phyloP scores from a whole-genome alignment of 2,113 vertebrate species.

The Oplegnathus fasciatus region DNA sequence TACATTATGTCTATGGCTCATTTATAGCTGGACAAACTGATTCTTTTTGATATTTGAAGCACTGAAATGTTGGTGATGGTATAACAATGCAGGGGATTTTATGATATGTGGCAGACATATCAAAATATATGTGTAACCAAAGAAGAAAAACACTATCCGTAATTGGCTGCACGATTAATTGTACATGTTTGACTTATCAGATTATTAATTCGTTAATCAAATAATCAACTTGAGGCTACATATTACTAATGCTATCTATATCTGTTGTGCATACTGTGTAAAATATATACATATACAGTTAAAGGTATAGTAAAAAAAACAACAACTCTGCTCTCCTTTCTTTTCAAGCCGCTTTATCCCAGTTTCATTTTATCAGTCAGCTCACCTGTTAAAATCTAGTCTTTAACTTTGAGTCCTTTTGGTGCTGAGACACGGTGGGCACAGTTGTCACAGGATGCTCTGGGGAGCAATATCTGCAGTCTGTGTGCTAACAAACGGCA shows the following conservation, averaged over 20 bases:
- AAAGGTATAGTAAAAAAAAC: background rate
- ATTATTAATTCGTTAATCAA: too few species aligned
- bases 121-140: background rate
- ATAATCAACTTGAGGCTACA: too few species aligned
- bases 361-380: constrained; percentile 15
- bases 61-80: background rate
- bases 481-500: constrained; percentile 88
- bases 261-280: too few species aligned
- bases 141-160: background rate
- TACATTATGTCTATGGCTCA: background rate
- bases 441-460: constrained; percentile 41
- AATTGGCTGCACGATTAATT: background rate
- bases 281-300: background rate
- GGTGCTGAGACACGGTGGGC: constrained; percentile 1
- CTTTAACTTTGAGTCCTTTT: constrained; percentile 31
- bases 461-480: constrained; percentile 86
- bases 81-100: too few species aligned
- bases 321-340: background rate
- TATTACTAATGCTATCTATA: too few species aligned
- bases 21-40: background rate
- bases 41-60: background rate
- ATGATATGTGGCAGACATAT: background rate
- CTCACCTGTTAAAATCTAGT: constrained; percentile 40
- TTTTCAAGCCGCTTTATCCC: background rate
- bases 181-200: background rate